A percentile compares a stretch with the other conserved stretches of the same genome.
Conservation (phyloP, 2,113 vertebrate species). For the Hemiprocne comata region DNA sequence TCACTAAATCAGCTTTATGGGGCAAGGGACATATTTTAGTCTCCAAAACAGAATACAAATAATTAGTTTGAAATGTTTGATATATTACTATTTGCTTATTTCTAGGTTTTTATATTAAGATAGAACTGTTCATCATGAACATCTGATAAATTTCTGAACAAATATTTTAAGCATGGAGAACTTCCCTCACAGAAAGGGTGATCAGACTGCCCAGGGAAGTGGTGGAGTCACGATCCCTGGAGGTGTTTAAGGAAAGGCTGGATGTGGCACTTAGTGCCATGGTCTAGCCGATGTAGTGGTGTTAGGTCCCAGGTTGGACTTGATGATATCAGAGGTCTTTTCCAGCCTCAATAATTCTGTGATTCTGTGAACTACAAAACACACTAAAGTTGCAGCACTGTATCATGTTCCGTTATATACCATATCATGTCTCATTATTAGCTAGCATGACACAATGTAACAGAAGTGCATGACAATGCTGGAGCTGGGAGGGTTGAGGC, state of each 20-base stretch:
- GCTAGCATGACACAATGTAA: not conserved
- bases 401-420: not conserved
- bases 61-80: not conserved
- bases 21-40: conserved; percentile 6
- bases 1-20: conserved; percentile 28
- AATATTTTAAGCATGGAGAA: not conserved
- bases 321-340: too few relatives aligned
- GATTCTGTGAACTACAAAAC: not conserved
- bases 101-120: not conserved
- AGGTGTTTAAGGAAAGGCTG: too few relatives aligned
- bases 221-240: too few relatives aligned
- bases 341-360: too few relatives aligned
- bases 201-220: too few relatives aligned
- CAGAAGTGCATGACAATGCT: not conserved
- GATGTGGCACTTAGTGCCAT: too few relatives aligned
- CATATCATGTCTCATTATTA: not conserved
- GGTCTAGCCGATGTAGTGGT: too few relatives aligned
- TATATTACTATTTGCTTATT: not conserved
- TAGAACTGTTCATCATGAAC: not conserved
- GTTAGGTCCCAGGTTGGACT: too few relatives aligned
- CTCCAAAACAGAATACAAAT: not conserved
- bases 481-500: not conserved
- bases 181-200: too few relatives aligned
- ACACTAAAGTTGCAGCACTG: not conserved
- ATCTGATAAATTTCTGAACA: not conserved